Percentiles rank a stretch among this genome's conserved stretches.
These are phyloP conservation scores for Terrapene triunguis DNA, from an alignment of 2,113 vertebrate genomes.

Conservation along the genomic window DNA sequence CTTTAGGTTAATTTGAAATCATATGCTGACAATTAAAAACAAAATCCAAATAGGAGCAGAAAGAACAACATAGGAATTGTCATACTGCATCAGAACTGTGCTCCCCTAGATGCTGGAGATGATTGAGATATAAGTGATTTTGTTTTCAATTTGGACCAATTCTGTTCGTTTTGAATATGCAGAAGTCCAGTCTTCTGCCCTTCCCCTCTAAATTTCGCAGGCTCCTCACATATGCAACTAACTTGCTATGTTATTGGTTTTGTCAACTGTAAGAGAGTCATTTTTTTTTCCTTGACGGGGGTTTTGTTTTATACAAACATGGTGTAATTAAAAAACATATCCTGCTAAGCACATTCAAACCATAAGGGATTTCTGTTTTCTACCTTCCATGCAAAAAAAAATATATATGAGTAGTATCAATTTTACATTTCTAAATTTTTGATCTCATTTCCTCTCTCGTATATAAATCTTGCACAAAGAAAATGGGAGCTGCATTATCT, in stretches of 20 bases:
- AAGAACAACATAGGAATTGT: background rate
- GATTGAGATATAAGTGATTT: background rate
- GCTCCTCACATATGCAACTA: background rate
- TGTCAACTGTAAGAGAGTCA: background rate
- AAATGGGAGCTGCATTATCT: slow-evolving; percentile 65
- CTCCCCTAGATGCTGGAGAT: background rate
- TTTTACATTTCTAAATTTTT: slow-evolving; percentile 56
- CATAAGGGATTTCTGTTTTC: slow-evolving; percentile 2
- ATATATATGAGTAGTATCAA: slow-evolving; percentile 39
- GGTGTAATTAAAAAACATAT: background rate
- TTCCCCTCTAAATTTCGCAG: background rate
- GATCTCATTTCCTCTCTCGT: slow-evolving; percentile 61
- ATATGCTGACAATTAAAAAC: background rate
- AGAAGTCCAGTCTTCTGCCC: background rate
- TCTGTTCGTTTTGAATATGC: background rate
- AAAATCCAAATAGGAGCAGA: background rate
- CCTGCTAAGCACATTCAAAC: background rate
- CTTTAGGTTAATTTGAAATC: background rate
- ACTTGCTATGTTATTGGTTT: background rate
- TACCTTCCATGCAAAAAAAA: slow-evolving; percentile 10
- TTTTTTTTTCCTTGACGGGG: background rate
- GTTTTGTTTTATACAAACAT: slow-evolving; percentile 5
- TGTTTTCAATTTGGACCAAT: background rate
- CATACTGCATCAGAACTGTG: background rate
- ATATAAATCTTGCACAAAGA: slow-evolving; percentile 62